Conservation (phyloP, 2,888 invertebrate genomes). For the Scaptomyza polygonia region DNA sequence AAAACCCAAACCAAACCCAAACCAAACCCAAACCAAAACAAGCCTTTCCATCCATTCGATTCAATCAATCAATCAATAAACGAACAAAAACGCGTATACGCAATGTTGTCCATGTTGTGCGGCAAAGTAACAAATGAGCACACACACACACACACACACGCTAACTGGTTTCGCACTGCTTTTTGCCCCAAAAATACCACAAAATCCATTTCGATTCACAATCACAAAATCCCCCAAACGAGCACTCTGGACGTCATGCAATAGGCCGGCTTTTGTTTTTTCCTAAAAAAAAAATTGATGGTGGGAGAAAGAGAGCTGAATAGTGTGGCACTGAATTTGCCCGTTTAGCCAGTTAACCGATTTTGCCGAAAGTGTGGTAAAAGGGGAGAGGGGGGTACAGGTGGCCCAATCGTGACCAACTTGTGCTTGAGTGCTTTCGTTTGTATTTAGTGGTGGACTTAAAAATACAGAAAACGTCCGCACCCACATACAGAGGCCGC, state of each 20-base stretch:
- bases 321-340: constrained; percentile 30
- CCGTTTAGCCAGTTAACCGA: constrained; percentile 11
- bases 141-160: constrained; percentile 30
- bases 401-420: constrained; percentile 72
- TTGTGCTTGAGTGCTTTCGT: constrained; percentile 83
- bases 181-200: constrained; percentile 72
- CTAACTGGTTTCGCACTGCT: constrained; percentile 65
- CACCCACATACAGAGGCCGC: constrained; percentile 68
- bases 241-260: constrained; percentile 65
- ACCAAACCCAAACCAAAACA: too few species aligned
- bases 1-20: not conserved
- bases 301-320: too few species aligned
- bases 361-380: not conserved
- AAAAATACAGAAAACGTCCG: constrained; percentile 76
- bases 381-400: not conserved
- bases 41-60: constrained; percentile 12
- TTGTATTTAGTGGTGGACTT: constrained; percentile 84
- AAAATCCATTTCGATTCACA: constrained; percentile 82
- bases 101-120: constrained; percentile 64
- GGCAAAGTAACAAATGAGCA: constrained; percentile 74
- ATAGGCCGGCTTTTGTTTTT: constrained; percentile 50
- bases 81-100: constrained; percentile 78
- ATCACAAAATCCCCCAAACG: constrained; percentile 82
- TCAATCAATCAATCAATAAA: constrained; percentile 75
- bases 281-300: not conserved